phyloP scores from a whole-genome alignment of 2,888 invertebrate genomes.

The Dusona sp. region DNA sequence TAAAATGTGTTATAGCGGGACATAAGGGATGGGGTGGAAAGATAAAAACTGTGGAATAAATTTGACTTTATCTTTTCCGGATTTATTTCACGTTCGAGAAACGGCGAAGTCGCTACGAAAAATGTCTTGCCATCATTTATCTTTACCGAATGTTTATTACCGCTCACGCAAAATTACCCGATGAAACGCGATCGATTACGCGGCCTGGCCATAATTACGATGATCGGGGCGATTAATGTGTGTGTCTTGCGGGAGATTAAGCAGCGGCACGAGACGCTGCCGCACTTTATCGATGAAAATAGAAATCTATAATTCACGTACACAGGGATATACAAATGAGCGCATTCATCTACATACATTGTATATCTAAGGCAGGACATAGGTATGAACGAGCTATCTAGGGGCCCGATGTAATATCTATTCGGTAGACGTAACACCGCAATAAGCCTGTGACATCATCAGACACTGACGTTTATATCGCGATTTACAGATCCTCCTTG shows the following conservation, averaged over 20 bases:
- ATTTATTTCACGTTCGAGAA: slow-evolving; percentile 1
- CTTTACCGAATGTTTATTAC: slow-evolving; percentile 45
- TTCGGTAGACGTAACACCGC: slow-evolving; percentile 56
- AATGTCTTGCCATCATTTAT: slow-evolving; percentile 52
- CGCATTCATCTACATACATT: slow-evolving; percentile 13
- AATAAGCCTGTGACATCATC: slow-evolving; percentile 63
- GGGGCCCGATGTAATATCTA: slow-evolving; percentile 54
- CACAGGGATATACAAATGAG: slow-evolving; percentile 14
- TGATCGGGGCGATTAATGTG: slow-evolving; percentile 23
- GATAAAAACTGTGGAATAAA: neutral
- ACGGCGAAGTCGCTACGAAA: slow-evolving; percentile 29
- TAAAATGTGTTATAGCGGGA: neutral
- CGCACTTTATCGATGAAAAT: slow-evolving; percentile 65
- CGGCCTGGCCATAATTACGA: slow-evolving; percentile 52
- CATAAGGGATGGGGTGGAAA: neutral
- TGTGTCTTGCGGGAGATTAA: slow-evolving; percentile 26
- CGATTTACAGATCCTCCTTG: slow-evolving; percentile 63
- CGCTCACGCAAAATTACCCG: slow-evolving; percentile 59
- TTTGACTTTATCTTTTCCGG: neutral
- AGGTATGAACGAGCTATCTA: neutral
- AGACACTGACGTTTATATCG: slow-evolving; percentile 63
- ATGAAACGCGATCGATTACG: slow-evolving; percentile 66
- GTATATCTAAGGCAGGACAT: slow-evolving; percentile 1
- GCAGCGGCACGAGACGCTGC: slow-evolving; percentile 51
- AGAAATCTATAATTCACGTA: slow-evolving; percentile 61